These are phyloP conservation scores for Hypolimnas misippus DNA, from an alignment of 2,888 invertebrate species.

Conservation along the genomic window DNA sequence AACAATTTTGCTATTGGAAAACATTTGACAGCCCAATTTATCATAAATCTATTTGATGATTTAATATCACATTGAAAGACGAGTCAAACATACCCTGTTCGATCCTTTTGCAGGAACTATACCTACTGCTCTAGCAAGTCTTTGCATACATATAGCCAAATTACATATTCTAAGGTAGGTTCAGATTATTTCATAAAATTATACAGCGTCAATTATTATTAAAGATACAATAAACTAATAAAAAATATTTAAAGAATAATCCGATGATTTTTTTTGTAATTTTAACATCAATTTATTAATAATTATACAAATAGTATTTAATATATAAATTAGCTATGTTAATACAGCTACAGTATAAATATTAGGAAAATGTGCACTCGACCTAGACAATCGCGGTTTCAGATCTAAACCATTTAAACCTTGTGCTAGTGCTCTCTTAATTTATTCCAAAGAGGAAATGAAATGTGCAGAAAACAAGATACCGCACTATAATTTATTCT, in stretches of 20 bases:
- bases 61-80: not conserved
- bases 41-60: not conserved
- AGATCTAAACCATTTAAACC: conserved; percentile 29
- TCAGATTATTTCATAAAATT: not conserved
- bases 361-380: conserved; percentile 29
- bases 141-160: no score
- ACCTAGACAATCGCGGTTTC: conserved; percentile 24
- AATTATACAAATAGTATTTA: no score
- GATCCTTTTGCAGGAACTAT: not conserved
- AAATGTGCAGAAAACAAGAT: conserved; percentile 33
- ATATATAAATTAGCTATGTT: no score
- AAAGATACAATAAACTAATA: no score
- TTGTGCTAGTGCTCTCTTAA: conserved; percentile 29
- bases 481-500: conserved; percentile 11
- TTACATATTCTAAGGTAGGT: no score
- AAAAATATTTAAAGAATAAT: no score
- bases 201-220: no score
- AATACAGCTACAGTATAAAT: not conserved
- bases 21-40: no score
- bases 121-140: not conserved
- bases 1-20: no score
- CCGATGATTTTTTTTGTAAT: no score
- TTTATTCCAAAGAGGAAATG: conserved; percentile 36
- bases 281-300: no score
- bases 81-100: not conserved